A percentile compares a stretch with the other conserved stretches of the same genome.
These are phyloP conservation scores for Caenorhabditis remanei DNA, from an alignment of 1,140 invertebrate genomes.

Conservation along the genomic window DNA sequence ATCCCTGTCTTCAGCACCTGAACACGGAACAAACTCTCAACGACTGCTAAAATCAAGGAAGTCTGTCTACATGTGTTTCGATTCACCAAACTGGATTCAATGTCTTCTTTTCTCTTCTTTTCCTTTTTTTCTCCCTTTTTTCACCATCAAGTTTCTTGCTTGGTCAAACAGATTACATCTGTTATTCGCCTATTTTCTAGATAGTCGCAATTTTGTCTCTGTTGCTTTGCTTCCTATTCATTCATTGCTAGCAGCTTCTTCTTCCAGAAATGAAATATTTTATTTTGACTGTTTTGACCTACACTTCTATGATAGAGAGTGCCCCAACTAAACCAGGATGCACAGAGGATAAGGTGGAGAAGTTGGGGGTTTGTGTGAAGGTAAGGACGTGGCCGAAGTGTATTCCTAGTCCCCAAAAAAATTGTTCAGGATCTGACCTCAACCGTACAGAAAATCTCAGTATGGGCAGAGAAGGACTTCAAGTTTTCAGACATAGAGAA, in stretches of 20 bases:
- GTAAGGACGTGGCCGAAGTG: neutral
- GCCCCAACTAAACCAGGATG: neutral
- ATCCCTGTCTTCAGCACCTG: neutral
- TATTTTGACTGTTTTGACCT: neutral
- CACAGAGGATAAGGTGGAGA: neutral
- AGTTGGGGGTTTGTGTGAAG: neutral
- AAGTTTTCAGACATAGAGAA: neutral
- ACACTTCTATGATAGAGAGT: neutral
- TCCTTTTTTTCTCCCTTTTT: neutral
- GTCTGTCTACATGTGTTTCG: neutral
- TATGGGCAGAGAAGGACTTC: conserved; percentile 15
- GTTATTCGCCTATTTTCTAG: neutral
- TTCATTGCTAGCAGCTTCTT: neutral
- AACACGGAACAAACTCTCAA: conserved; percentile 5
- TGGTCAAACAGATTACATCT: conserved; percentile 5
- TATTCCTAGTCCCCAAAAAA: neutral
- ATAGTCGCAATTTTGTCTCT: neutral
- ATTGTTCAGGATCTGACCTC: neutral
- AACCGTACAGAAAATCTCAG: conserved; percentile 2
- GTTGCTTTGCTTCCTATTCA: neutral
- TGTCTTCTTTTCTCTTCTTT: neutral
- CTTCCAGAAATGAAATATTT: neutral
- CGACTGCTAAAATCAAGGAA: neutral
- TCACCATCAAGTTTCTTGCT: conserved; percentile 6
- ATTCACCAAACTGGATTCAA: neutral